A percentile compares a stretch with the other conserved stretches of the same genome.
Evolutionary conservation across 1,140 invertebrate genomes (phyloP).

Genomic region (Drosophila parvula): DNA sequence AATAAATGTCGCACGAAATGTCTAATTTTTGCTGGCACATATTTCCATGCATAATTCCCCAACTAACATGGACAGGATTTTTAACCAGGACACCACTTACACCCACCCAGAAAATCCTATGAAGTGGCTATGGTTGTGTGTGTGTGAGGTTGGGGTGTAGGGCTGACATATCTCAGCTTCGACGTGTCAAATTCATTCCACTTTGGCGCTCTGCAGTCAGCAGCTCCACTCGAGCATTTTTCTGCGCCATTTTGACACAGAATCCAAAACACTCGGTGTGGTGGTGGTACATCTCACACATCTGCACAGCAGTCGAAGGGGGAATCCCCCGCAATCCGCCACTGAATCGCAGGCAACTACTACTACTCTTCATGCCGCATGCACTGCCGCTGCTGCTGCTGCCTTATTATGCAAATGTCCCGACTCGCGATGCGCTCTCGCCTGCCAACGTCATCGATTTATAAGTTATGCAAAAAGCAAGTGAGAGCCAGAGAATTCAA

Average conservation of each 20-base stretch:
- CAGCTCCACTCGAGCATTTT: constrained; percentile 63
- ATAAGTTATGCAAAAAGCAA: constrained; percentile 76
- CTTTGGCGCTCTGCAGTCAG: constrained; percentile 57
- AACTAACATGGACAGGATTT: constrained; percentile 24
- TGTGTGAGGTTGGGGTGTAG: constrained; percentile 1
- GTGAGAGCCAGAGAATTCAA: constrained; percentile 19
- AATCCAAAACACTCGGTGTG: constrained; percentile 48
- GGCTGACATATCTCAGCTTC: constrained; percentile 54
- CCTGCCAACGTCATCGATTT: constrained; percentile 80
- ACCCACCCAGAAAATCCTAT: constrained; percentile 9
- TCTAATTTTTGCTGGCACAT: constrained; percentile 1
- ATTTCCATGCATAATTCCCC: constrained; percentile 18
- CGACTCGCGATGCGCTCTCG: constrained; percentile 52
- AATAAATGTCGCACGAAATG: constrained; percentile 18
- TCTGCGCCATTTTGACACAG: constrained; percentile 77
- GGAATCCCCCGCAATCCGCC: constrained; percentile 19
- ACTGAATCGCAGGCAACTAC: constrained; percentile 54
- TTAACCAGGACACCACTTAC: constrained; percentile 17
- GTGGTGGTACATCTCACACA: constrained; percentile 19
- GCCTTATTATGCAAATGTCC: constrained; percentile 77
- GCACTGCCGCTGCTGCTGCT: constrained; percentile 3
- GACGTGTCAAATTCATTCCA: constrained; percentile 59
- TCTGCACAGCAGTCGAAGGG: constrained; percentile 27
- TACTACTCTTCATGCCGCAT: constrained; percentile 49
- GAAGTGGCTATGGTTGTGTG: constrained; percentile 13